These are phyloP conservation scores for Leptogaster cylindrica DNA, from an alignment of 2,888 invertebrate species.

Conservation along the genomic window DNA sequence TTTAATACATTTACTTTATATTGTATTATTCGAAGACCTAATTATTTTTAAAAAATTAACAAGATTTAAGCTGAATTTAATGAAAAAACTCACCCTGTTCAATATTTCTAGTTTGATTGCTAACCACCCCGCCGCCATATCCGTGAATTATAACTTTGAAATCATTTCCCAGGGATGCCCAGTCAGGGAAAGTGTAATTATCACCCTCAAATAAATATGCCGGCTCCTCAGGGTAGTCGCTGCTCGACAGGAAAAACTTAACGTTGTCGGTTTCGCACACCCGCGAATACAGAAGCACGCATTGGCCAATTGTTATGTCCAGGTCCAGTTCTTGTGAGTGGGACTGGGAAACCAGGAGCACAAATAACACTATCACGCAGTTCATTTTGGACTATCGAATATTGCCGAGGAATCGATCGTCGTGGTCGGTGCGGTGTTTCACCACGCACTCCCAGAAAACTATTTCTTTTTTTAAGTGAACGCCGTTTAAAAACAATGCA, in stretches of 20 bases:
- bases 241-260: conserved; percentile 50
- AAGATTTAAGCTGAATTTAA: not conserved
- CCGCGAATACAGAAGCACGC: conserved; percentile 51
- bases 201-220: conserved; percentile 47
- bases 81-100: conserved; percentile 48
- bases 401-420: too few relatives aligned
- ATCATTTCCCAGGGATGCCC: conserved; percentile 47
- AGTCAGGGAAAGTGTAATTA: conserved; percentile 48
- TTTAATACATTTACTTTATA: too few relatives aligned
- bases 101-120: conserved; percentile 54
- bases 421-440: too few relatives aligned
- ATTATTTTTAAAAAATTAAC: not conserved
- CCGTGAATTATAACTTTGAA: conserved; percentile 58
- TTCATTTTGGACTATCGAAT: too few relatives aligned
- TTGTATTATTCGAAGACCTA: too few relatives aligned
- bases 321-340: conserved; percentile 33
- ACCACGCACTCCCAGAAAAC: too few relatives aligned
- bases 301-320: conserved; percentile 50
- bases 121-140: conserved; percentile 60
- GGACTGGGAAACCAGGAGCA: too few relatives aligned
- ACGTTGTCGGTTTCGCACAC: conserved; percentile 51
- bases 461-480: too few relatives aligned
- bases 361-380: too few relatives aligned
- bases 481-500: too few relatives aligned
- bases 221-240: conserved; percentile 48